phyloP scores from a whole-genome alignment of 2,888 invertebrate species.

The Pardosa pseudoannulata region DNA sequence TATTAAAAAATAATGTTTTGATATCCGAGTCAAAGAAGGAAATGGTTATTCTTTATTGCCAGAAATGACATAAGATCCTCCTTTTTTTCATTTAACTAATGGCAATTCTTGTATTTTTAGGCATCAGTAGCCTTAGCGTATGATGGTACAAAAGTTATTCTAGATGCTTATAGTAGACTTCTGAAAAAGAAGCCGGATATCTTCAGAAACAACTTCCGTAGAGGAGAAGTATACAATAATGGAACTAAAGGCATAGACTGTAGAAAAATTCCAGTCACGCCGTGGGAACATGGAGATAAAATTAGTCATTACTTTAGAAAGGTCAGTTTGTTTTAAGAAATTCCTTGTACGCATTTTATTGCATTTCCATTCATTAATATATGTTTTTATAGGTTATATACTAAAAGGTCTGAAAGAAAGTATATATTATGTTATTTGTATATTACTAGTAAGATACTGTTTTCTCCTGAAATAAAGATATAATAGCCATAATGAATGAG shows the following conservation, averaged over 20 bases:
- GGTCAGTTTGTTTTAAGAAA: no score
- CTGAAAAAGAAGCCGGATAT: conserved; percentile 90
- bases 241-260: conserved; percentile 89
- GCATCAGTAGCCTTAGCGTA: conserved; percentile 97
- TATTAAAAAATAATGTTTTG: no score
- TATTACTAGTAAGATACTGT: no score
- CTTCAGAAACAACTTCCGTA: conserved; percentile 81
- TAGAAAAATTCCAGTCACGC: conserved; percentile 91
- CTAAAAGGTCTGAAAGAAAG: no score
- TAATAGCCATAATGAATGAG: no score
- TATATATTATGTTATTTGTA: no score
- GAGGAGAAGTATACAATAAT: conserved; percentile 83
- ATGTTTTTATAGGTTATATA: no score
- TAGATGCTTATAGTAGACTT: conserved; percentile 92
- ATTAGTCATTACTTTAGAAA: conserved; percentile 90
- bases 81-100: no score
- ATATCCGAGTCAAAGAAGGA: no score
- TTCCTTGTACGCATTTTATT: no score
- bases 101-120: conserved; percentile 81
- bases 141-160: conserved; percentile 94
- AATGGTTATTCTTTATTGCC: neutral
- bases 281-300: conserved; percentile 94
- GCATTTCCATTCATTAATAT: no score
- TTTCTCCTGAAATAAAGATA: no score
- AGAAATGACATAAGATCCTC: neutral